Evolutionary conservation across 2,797 vertebrate species (phyloP), one percentile per base, ranked within the genome.

Genomic region (Hypotaenidia philippensis): DNA sequence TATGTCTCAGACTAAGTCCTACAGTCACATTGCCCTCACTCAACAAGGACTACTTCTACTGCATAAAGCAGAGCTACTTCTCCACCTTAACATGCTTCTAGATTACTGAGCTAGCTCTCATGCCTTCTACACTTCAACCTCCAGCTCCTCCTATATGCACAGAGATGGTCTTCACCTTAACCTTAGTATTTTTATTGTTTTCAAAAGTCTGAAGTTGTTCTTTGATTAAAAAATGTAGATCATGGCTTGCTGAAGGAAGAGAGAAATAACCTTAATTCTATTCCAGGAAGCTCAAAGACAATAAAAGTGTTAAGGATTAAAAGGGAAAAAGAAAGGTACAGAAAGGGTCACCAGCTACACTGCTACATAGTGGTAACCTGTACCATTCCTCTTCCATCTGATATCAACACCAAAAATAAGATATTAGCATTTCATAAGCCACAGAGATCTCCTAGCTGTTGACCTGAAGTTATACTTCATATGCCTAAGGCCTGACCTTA

Each of bases 221-320:
- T 74, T 69, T 31, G 5, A 32, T 74, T 70, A 36, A 16, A 56
- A 61, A 31, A 5, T 3, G 3, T 55, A 44, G 32, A 31, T 65
- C 0, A 0, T 59, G 5, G 22, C 3, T 88, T 1, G 4, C 5
- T 55, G 11, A 44, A 71, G 41, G 41, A 71, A 64, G 13, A 69
- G 16, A 89, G 34, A 70, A 55, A 44, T 25, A 69, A n/a, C 13
- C 6, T 27, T 23, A 57, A 12, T 34, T 65, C 8, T 57, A 8
- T 47, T 14, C 25, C 21, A 57, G 29, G 2, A 17, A 2, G 2
- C 26, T 88, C 13, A 55, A 92, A 86, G 50, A 10, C 8, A 38
- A 64, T 10, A 49, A 22, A 61, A 68, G 7, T 6, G 3, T 63
- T 50, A 66, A 59, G 6, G 13, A 13, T 49, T 74, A 77, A n/a